Percentiles rank a stretch among this genome's conserved stretches.
These are phyloP conservation scores for Leuciscus idus DNA, from an alignment of 2,113 vertebrate species.

Conservation along the genomic window DNA sequence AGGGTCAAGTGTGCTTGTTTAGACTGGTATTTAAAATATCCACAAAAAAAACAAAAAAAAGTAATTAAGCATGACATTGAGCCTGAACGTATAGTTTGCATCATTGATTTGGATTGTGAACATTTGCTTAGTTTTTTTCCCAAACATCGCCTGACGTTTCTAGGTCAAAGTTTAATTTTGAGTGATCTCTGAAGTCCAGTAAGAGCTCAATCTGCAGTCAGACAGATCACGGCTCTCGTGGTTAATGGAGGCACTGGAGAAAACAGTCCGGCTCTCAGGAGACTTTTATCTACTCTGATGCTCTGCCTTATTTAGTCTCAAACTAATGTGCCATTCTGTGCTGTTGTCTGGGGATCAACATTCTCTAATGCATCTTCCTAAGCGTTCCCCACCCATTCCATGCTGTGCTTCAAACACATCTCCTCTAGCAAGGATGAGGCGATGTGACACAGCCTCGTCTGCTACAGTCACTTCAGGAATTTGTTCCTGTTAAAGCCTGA, in stretches of 20 bases:
- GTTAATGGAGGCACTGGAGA: conserved; percentile 13
- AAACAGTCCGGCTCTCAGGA: neutral
- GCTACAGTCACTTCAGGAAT: neutral
- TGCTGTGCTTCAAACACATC: neutral
- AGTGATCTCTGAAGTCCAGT: conserved; percentile 9
- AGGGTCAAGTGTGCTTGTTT: neutral
- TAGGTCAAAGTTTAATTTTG: conserved; percentile 53
- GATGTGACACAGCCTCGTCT: neutral
- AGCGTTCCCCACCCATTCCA: neutral
- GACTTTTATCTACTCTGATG: neutral
- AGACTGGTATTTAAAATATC: neutral
- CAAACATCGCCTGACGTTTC: conserved; percentile 63
- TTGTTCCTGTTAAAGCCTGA: neutral
- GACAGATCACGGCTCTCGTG: neutral
- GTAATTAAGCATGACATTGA: too few relatives aligned
- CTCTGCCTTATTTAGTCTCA: conserved; percentile 30
- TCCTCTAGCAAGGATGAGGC: conserved; percentile 1
- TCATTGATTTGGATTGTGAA: neutral
- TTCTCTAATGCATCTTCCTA: neutral
- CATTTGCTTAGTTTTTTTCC: conserved; percentile 32
- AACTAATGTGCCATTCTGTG: conserved; percentile 22
- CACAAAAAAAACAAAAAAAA: too few relatives aligned
- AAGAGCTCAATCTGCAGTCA: neutral
- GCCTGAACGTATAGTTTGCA: neutral
- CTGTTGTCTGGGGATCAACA: neutral